Evolutionary conservation across 2,888 invertebrate genomes (phyloP), one percentile per base, ranked within the genome.

Genomic region (Drosophila kokeensis): DNA sequence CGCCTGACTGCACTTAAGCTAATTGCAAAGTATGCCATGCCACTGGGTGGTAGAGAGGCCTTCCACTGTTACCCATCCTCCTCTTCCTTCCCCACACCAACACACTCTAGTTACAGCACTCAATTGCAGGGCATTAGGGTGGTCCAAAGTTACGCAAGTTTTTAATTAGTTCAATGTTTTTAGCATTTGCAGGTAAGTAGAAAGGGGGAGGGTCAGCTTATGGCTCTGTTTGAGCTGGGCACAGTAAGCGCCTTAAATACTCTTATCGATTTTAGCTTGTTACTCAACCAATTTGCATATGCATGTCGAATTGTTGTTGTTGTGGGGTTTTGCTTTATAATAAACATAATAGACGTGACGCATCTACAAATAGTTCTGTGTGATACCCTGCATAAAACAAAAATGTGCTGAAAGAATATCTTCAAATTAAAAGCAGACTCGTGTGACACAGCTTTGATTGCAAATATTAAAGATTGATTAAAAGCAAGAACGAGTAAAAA

Each of bases 91-190:
- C 21, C 1, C 13, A 24, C 10, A 18, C 60, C 45, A 2, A 27
- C n/a, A 45, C 24, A 24, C 24, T 5, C 7, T 34, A 40, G 21
- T 29, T 21, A 4, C 55, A 36, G 36, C n/a, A 13, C 8, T 8
- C 34, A 30, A 38, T 24, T 24, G 27, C 55, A 36, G 36, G 18
- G 15, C 4, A 6, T 21, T 13, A 48, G 72, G 72, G 30, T 45
- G 52, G 54, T 45, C 50, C 27, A 59, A 80, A 64, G 82, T 84
- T 84, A 79, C 69, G 82, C 79, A 82, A 87, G 53, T 69, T 73
- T 67, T 69, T 84, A 84, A 83, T 83, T 83, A 82, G 85, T 66
- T 73, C 85, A 71, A 87, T 82, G 87, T 66, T 68, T 70, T 77
- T 64, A 24, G 48, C 74, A 48, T 36, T 38, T 0, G 11, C 21